phyloP scores from a whole-genome alignment of 2,797 vertebrate species.

The Poecilia gillii region DNA sequence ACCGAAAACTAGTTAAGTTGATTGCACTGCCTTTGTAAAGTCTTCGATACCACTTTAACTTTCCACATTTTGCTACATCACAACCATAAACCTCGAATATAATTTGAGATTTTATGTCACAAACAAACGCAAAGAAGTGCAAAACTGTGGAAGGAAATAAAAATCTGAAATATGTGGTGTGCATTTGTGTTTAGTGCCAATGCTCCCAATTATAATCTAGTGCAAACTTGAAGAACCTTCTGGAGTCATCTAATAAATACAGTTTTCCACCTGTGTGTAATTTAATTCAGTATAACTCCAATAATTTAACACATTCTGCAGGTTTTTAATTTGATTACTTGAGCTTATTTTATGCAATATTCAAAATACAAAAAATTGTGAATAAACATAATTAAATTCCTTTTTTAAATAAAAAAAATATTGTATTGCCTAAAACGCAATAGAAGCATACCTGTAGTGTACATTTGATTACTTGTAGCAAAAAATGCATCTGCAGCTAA shows the following conservation, averaged over 20 bases:
- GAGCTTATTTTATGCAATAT: too few relatives aligned
- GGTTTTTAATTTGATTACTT: too few relatives aligned
- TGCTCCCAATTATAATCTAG: neutral
- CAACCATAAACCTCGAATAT: neutral
- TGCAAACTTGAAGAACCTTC: neutral
- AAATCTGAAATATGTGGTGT: neutral
- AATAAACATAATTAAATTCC: too few relatives aligned
- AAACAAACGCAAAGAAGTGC: neutral
- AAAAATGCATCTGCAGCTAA: too few relatives aligned
- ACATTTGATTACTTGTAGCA: too few relatives aligned
- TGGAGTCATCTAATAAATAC: neutral
- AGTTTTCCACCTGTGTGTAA: neutral
- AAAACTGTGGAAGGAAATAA: neutral
- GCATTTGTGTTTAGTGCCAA: neutral
- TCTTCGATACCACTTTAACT: neutral
- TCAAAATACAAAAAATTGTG: too few relatives aligned
- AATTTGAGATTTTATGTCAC: neutral
- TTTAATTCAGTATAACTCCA: neutral
- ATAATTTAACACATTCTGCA: too few relatives aligned
- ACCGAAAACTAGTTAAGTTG: conserved; percentile 4
- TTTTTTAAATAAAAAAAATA: too few relatives aligned
- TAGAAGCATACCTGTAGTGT: too few relatives aligned
- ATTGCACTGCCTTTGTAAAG: neutral
- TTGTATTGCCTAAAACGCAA: too few relatives aligned
- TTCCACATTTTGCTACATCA: neutral